Conservation (phyloP, 2,888 invertebrate species). For the Oligia latruncula region DNA sequence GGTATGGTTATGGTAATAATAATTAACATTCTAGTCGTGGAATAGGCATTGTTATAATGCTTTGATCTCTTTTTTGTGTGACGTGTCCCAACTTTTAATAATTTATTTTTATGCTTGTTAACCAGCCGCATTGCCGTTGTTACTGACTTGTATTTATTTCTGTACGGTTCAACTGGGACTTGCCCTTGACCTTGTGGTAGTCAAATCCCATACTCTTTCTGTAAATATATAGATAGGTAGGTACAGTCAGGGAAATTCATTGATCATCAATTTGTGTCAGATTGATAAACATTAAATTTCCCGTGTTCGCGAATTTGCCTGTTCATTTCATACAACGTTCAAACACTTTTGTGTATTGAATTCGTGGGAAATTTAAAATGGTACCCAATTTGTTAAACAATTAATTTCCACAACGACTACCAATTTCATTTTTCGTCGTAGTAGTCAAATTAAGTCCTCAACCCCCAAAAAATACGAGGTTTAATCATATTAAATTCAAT, state of each 20-base stretch:
- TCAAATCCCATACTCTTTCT: background rate
- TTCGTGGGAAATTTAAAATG: background rate
- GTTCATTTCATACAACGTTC: too few species aligned
- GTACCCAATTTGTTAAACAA: background rate
- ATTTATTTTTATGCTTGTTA: conserved; percentile 11
- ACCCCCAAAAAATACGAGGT: background rate
- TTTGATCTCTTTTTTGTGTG: conserved; percentile 2
- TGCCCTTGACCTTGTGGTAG: background rate
- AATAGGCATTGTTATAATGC: background rate
- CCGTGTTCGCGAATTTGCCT: background rate
- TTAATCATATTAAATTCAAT: background rate
- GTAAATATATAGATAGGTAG: background rate
- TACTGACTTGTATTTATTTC: background rate
- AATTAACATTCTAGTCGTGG: too few species aligned
- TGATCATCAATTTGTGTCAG: background rate
- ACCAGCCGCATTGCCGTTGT: background rate
- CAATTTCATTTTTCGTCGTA: too few species aligned
- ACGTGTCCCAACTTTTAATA: conserved; percentile 5
- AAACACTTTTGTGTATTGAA: background rate
- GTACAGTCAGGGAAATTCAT: too few species aligned
- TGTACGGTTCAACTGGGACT: background rate
- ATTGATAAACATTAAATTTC: background rate
- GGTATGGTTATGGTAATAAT: too few species aligned
- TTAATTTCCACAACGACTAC: background rate
- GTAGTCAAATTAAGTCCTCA: too few species aligned